These are phyloP conservation scores for Wiebesia pumilae DNA, from an alignment of 1,140 invertebrate genomes.

Conservation along the genomic window DNA sequence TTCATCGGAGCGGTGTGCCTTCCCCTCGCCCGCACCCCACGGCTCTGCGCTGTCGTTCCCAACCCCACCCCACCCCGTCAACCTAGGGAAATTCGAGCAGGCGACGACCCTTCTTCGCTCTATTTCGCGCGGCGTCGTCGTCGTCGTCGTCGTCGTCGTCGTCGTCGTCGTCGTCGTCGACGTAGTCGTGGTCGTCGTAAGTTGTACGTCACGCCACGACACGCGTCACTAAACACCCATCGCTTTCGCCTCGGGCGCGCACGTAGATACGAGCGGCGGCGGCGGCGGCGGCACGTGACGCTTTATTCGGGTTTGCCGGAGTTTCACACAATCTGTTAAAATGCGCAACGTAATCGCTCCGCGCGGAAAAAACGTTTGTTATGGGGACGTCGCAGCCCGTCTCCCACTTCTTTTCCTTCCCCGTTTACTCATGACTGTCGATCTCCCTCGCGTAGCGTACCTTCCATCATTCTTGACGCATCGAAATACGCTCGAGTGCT, in stretches of 20 bases:
- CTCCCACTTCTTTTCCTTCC: no score
- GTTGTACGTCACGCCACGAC: constrained; percentile 56
- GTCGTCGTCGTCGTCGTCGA: neutral
- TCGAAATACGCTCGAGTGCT: no score
- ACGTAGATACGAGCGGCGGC: neutral
- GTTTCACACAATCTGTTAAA: constrained; percentile 62
- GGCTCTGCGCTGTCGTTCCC: no score
- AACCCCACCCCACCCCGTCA: no score
- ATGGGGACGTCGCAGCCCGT: no score
- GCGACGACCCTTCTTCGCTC: constrained; percentile 56
- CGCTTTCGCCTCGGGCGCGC: constrained; percentile 45
- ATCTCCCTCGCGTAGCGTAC: no score
- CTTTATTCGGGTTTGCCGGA: constrained; percentile 65
- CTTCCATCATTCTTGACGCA: no score
- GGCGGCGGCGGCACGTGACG: constrained; percentile 58
- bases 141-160: no score
- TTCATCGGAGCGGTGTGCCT: constrained; percentile 7
- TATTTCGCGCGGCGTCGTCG: neutral
- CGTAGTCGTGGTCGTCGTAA: neutral
- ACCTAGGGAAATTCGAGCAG: constrained; percentile 39
- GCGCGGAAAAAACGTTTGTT: neutral
- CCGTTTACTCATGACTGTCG: no score
- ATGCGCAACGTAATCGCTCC: neutral
- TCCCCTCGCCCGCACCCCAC: no score
- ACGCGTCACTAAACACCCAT: constrained; percentile 72